These are phyloP conservation scores for Ammodytes marinus DNA, from an alignment of 2,113 vertebrate species.

Conservation along the genomic window DNA sequence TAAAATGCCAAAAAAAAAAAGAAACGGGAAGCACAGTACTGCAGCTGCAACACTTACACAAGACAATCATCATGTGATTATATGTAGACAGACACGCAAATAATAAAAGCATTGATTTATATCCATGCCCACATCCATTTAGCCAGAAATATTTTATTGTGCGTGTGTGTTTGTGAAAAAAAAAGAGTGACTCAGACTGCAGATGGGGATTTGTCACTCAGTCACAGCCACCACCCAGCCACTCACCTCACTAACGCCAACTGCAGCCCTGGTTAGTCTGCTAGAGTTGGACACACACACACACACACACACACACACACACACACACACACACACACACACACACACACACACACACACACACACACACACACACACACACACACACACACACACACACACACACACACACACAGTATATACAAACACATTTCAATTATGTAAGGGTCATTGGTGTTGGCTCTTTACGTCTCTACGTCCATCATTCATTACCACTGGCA, in stretches of 20 bases:
- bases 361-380: slow-evolving; percentile 36
- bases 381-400: neutral
- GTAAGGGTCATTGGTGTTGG: slow-evolving; percentile 50
- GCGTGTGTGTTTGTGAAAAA: slow-evolving; percentile 9
- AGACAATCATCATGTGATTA: neutral
- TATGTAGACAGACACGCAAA: neutral
- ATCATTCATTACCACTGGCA: slow-evolving; percentile 45
- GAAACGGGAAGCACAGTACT: too few species aligned
- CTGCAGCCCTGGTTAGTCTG: slow-evolving; percentile 60
- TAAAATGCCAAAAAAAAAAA: too few species aligned
- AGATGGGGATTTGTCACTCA: slow-evolving; percentile 64
- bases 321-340: neutral
- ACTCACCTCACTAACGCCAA: slow-evolving; percentile 36
- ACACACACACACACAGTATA: neutral
- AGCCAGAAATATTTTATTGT: neutral
- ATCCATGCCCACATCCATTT: neutral
- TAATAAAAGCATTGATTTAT: neutral
- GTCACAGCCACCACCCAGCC: slow-evolving; percentile 61
- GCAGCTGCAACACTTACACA: neutral
- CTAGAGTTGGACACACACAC: slow-evolving; percentile 26
- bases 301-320: slow-evolving; percentile 37
- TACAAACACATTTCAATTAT: slow-evolving; percentile 46
- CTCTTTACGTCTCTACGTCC: slow-evolving; percentile 34
- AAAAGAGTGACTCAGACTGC: slow-evolving; percentile 47
- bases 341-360: neutral